These are phyloP conservation scores for Scaptomyza cyrtandrae DNA, from an alignment of 2,888 invertebrate species.

Conservation along the genomic window DNA sequence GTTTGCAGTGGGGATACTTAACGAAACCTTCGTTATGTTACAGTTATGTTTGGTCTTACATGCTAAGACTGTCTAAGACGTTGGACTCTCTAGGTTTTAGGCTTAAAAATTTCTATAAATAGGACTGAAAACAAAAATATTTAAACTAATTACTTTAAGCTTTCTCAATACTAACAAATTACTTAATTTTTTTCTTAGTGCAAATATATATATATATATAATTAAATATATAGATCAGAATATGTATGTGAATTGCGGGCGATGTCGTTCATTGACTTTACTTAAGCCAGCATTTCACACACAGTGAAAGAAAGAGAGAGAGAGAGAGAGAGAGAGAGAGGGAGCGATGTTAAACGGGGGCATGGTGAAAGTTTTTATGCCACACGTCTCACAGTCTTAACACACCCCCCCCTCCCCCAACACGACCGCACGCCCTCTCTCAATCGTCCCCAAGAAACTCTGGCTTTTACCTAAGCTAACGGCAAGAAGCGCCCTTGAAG, in stretches of 20 bases:
- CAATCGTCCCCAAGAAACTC: background rate
- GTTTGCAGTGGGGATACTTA: too few relatives aligned
- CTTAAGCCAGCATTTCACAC: constrained; percentile 58
- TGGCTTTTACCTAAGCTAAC: constrained; percentile 20
- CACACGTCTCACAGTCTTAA: constrained; percentile 48
- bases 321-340: constrained; percentile 1
- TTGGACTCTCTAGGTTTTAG: too few relatives aligned
- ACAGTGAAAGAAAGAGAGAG: background rate
- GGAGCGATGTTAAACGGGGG: constrained; percentile 47
- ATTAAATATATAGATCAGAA: constrained; percentile 11
- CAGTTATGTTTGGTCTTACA: too few relatives aligned
- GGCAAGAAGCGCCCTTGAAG: constrained; percentile 49
- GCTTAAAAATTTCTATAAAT: too few relatives aligned
- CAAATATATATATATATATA: background rate
- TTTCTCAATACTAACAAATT: background rate
- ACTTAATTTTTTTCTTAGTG: background rate
- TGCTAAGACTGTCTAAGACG: too few relatives aligned
- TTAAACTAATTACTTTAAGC: too few relatives aligned
- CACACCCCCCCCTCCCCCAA: background rate
- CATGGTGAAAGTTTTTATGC: constrained; percentile 69
- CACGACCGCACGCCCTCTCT: background rate
- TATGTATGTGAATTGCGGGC: constrained; percentile 33
- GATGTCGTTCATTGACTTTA: constrained; percentile 72
- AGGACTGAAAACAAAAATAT: too few relatives aligned
- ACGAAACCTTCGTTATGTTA: too few relatives aligned